Percentiles rank a stretch among this genome's conserved stretches.
Conservation (phyloP, 2,888 invertebrate genomes). For the Pyrrhosoma nymphula region DNA sequence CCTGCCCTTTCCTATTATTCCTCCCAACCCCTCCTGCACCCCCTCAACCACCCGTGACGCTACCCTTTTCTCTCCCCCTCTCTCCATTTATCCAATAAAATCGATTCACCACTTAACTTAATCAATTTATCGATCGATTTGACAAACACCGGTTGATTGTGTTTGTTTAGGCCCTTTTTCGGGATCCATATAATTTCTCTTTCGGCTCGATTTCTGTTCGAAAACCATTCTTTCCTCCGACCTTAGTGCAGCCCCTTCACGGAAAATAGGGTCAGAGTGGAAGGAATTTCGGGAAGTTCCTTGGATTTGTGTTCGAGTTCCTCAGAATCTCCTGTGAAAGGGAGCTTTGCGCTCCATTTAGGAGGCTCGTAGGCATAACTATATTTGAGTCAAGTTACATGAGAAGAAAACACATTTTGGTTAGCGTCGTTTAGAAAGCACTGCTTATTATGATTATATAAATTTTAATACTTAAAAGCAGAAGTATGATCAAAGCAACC, state of each 20-base stretch:
- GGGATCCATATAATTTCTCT: not conserved
- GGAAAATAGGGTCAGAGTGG: not conserved
- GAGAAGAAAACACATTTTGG: too few species aligned
- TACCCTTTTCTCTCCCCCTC: not conserved
- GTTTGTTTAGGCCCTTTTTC: not conserved
- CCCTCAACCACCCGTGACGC: not conserved
- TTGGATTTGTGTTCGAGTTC: not conserved
- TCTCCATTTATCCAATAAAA: slow-evolving; percentile 30
- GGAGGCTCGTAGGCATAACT: too few species aligned
- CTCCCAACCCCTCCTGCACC: not conserved
- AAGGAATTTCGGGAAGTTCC: not conserved
- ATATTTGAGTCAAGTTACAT: too few species aligned
- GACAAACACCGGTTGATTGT: not conserved
- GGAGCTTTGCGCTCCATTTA: too few species aligned
- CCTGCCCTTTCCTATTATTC: too few species aligned
- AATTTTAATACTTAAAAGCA: too few species aligned
- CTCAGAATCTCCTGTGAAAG: not conserved
- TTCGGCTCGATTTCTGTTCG: not conserved
- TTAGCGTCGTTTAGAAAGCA: too few species aligned
- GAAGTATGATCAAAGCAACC: too few species aligned
- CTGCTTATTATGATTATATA: too few species aligned
- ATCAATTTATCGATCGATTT: slow-evolving; percentile 42
- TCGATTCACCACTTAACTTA: slow-evolving; percentile 25
- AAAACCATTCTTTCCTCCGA: not conserved
- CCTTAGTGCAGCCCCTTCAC: not conserved